Percentiles rank a stretch among this genome's conserved stretches.
Conservation (phyloP, 1,140 invertebrate species). For the Thereuonema tuberculata region DNA sequence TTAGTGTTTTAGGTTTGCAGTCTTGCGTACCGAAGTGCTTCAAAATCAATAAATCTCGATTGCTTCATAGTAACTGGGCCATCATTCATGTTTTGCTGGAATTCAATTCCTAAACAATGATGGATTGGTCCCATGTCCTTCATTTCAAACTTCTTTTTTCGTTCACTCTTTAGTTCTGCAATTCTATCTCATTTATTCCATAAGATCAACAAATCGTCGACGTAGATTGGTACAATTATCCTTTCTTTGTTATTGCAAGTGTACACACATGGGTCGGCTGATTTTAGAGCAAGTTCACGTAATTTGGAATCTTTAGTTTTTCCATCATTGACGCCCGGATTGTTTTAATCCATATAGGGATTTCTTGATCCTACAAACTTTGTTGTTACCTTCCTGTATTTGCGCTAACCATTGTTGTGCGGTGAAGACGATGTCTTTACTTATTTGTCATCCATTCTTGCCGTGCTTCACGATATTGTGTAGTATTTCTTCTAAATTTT, state of each 20-base stretch:
- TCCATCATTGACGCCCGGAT: constrained; percentile 14
- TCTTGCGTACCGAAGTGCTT: constrained; percentile 16
- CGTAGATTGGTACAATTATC: constrained; percentile 2
- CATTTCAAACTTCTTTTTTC: constrained; percentile 12
- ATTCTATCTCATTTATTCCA: background rate
- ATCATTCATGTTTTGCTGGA: background rate
- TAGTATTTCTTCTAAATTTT: constrained; percentile 17
- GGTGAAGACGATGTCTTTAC: too few species aligned
- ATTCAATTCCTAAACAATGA: constrained; percentile 7
- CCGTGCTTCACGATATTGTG: too few species aligned
- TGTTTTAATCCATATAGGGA: constrained; percentile 26
- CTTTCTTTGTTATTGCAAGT: background rate
- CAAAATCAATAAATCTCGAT: constrained; percentile 14
- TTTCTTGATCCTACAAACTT: background rate
- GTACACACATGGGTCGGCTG: constrained; percentile 6
- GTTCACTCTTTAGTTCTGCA: background rate
- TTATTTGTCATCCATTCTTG: too few species aligned
- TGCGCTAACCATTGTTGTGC: too few species aligned
- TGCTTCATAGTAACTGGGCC: constrained; percentile 5
- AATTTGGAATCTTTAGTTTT: constrained; percentile 6
- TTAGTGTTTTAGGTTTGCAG: constrained; percentile 9
- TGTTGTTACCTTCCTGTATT: too few species aligned
- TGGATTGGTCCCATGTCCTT: constrained; percentile 13
- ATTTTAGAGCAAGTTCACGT: background rate
- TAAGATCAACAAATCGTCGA: constrained; percentile 7